Conservation (phyloP, 2,888 invertebrate species). For the Agonopterix subpropinquella region DNA sequence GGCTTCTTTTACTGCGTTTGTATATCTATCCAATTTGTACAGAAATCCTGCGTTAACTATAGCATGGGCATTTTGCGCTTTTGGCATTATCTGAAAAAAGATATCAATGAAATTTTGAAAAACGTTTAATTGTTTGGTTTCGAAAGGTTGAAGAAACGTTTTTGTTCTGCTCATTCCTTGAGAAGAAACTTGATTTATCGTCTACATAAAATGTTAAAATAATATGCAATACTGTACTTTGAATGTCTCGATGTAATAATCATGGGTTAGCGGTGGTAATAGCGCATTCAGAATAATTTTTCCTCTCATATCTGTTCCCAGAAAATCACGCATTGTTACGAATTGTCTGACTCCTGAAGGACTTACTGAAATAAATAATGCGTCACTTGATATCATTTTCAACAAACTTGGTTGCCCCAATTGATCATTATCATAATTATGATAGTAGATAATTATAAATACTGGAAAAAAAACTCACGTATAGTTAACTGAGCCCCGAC, state of each 20-base stretch:
- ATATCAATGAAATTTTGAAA: neutral
- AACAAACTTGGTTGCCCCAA: neutral
- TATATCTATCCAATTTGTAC: slow-evolving; percentile 61
- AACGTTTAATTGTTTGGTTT: neutral
- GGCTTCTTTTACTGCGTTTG: slow-evolving; percentile 54
- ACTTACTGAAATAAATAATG: slow-evolving; percentile 27
- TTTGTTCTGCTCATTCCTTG: neutral
- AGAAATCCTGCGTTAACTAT: slow-evolving; percentile 85
- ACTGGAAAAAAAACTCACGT: slow-evolving; percentile 24
- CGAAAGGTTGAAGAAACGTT: neutral
- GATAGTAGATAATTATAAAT: neutral
- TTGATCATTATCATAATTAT: neutral
- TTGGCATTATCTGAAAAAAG: slow-evolving; percentile 79
- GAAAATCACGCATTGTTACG: slow-evolving; percentile 52
- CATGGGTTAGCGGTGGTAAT: slow-evolving; percentile 62
- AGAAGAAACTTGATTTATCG: neutral
- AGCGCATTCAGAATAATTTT: slow-evolving; percentile 71
- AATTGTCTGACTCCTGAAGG: neutral
- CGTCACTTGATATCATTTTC: neutral
- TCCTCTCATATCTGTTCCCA: slow-evolving; percentile 54
- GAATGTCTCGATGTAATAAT: slow-evolving; percentile 72
- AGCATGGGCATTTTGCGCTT: slow-evolving; percentile 84
- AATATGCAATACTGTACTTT: slow-evolving; percentile 58
- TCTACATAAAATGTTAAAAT: neutral
- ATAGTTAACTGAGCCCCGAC: slow-evolving; percentile 40